Base-by-base conservation (phyloP, 1,140 invertebrate genomes). In the Drosophila ohnishii region DNA sequence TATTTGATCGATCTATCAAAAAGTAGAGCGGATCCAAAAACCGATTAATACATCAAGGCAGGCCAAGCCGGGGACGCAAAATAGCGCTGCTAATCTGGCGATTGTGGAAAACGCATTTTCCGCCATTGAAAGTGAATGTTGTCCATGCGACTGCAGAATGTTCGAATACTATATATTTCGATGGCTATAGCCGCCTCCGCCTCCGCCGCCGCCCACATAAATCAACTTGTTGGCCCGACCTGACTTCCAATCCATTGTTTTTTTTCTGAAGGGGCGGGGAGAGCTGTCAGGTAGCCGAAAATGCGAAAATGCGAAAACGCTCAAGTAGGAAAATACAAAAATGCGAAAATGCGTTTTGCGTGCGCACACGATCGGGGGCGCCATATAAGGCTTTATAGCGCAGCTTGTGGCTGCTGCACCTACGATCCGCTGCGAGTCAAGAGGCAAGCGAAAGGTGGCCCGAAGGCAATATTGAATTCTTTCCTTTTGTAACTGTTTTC, bases 51-150 rank as follows among this genome's bases (percentile, higher is more conserved):
- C 69, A 71, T 71, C 65, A 71, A 71, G 28, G 53, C 48, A 44
- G 39, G 11, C 25, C 63, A 53, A 53, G 65, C 45, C 61, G 28
- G 28, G 50, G 13, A 63, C 50, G 48, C 66, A 71, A 58, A 70
- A 71, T 74, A 42, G 32, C 47, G 37, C 34, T 16, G 57, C 40
- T 70, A 67, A 65, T 70, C 75, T 63, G 44, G 57, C 55, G 58
- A 40, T 65, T 45, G 70, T 63, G 61, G 30, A 57, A 58, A 80
- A 77, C 73, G 77, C 74, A 86, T 86, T 85, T 84, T 77, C 73
- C 81, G 77, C 73, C 69, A 85, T 85, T 74, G 81, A 78, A 86
- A 86, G 83, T 87, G 83, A 86, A 86, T 86, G 83, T 86, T 87
- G 79, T 76, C 57, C 51, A 61, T 73, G 66, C 73, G 73, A 78